Evolutionary conservation across 2,888 invertebrate genomes (phyloP), one percentile per base, ranked within the genome.

Genomic region (Psylliodes chrysocephalus): DNA sequence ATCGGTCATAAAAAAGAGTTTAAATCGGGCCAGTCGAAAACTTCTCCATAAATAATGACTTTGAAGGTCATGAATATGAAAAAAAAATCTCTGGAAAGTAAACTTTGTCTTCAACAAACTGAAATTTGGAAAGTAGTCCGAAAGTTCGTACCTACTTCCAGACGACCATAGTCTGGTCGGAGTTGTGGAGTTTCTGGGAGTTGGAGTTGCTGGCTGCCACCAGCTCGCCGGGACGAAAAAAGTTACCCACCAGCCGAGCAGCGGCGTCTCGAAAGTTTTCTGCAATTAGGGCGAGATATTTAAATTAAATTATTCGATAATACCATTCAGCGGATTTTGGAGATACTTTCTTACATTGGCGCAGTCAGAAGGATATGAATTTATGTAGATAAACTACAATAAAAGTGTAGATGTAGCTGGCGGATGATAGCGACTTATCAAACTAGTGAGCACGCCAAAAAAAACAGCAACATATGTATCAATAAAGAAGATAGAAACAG

Each of bases 101-200:
- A 57, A 57, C 47, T 57, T 57, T 57, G 57, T 57, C 47, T 57
- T 57, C 47, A 47, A 57, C 57, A 47, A 57, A 35, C 47, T 57
- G 47, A 57, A 57, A 57, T 57, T 57, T 57, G 57, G 47, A 57
- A 57, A 57, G 57, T 57, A 57, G 57, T 38, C 57, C 57, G 47
- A 47, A 57, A 57, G 47, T 57, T 57, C 47, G 57, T 57, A 57
- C 57, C 57, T 57, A 57, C 57, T 57, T 57, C 57, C 57, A 47
- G 47, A 47, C 47, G 47, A 19, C 47, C 57, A 47, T 47, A 47
- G 47, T 30, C 47, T 47, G 18, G n/a, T n/a, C n/a, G 22, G 33
- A 47, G 47, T 35, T 47, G n/a, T 30, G 35, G 57, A 57, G 57
- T 47, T 57, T 46, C 46, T 46, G 46, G 14, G 46, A 46, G 46